These are phyloP conservation scores for Amiota mariae DNA, from an alignment of 2,888 invertebrate genomes.

Conservation along the genomic window DNA sequence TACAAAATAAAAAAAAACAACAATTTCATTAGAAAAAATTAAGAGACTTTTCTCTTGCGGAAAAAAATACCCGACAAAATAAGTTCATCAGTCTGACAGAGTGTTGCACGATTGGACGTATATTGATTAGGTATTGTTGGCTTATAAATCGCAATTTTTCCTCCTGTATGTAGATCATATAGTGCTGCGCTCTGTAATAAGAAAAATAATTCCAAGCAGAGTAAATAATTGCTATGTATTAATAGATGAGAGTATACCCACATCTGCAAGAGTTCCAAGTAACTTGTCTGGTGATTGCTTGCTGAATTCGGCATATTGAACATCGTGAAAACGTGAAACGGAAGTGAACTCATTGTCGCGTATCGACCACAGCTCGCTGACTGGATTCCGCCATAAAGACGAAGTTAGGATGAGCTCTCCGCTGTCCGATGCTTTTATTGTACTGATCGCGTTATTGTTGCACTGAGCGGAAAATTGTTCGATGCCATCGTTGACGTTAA, in stretches of 20 bases:
- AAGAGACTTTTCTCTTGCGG: not conserved
- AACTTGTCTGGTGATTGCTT: slow-evolving; percentile 88
- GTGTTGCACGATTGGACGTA: slow-evolving; percentile 93
- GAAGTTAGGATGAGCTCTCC: slow-evolving; percentile 88
- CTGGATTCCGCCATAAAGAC: slow-evolving; percentile 87
- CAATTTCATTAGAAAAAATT: not conserved
- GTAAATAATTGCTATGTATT: not conserved
- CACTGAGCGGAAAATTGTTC: slow-evolving; percentile 86
- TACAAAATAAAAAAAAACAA: not conserved
- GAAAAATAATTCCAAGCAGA: not conserved
- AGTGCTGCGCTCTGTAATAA: slow-evolving; percentile 75
- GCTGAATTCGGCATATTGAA: slow-evolving; percentile 94
- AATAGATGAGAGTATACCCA: slow-evolving; percentile 47
- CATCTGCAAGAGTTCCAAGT: slow-evolving; percentile 89
- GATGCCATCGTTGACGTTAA: slow-evolving; percentile 86
- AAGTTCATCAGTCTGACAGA: slow-evolving; percentile 93
- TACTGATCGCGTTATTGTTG: slow-evolving; percentile 83
- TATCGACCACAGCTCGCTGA: slow-evolving; percentile 75
- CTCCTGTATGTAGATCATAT: slow-evolving; percentile 90
- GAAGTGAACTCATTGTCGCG: slow-evolving; percentile 69
- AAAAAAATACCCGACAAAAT: slow-evolving; percentile 81
- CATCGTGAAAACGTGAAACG: slow-evolving; percentile 84
- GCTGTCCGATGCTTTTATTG: slow-evolving; percentile 83
- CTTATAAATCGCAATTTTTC: slow-evolving; percentile 81
- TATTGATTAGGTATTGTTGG: slow-evolving; percentile 93